Conservation (phyloP, 2,888 invertebrate genomes). For the Lycaena phlaeas region DNA sequence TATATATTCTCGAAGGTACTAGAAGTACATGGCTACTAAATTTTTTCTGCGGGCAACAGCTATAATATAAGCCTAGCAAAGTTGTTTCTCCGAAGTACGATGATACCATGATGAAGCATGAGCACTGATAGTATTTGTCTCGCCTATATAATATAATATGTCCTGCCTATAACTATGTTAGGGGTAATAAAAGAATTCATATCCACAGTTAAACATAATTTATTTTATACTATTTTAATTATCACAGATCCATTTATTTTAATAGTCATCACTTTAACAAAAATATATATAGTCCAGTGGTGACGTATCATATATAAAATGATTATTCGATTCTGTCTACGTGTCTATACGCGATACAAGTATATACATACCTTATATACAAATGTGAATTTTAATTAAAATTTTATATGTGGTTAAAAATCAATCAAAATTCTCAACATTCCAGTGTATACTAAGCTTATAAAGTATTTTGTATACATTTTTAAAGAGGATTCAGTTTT, state of each 20-base stretch:
- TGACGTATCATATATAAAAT: constrained; percentile 47
- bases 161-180: too few relatives aligned
- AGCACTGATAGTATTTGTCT: too few relatives aligned
- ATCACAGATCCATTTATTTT: constrained; percentile 73
- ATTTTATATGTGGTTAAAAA: constrained; percentile 11
- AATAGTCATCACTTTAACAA: constrained; percentile 71
- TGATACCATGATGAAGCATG: too few relatives aligned
- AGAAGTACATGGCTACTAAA: too few relatives aligned
- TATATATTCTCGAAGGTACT: too few relatives aligned
- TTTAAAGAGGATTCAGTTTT: too few relatives aligned
- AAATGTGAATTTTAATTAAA: constrained; percentile 14
- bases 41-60: too few relatives aligned
- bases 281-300: constrained; percentile 66
- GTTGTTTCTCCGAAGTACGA: too few relatives aligned
- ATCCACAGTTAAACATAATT: constrained; percentile 71
- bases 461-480: constrained; percentile 2
- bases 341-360: constrained; percentile 36
- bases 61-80: too few relatives aligned
- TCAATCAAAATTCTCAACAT: constrained; percentile 6
- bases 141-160: too few relatives aligned
- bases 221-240: constrained; percentile 71
- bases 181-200: constrained; percentile 16
- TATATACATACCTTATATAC: constrained; percentile 64
- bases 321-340: constrained; percentile 32
- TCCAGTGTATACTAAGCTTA: not conserved